These are phyloP conservation scores for Acanthosepion pharaonis DNA, from an alignment of 2,888 invertebrate genomes.

Conservation along the genomic window DNA sequence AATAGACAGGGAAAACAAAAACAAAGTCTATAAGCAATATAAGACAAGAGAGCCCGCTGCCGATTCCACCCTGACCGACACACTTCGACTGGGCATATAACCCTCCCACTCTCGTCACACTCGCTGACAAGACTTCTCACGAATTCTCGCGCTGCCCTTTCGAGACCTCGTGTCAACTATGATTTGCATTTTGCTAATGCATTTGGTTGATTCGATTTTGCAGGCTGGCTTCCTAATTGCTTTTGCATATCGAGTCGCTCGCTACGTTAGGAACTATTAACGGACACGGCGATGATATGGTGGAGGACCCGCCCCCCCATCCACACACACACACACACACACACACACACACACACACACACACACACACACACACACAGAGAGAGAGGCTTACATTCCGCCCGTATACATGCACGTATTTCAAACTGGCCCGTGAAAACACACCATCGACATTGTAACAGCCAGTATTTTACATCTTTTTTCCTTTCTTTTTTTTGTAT, in stretches of 20 bases:
- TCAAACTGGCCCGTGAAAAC: background rate
- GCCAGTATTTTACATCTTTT: background rate
- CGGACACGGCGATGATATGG: background rate
- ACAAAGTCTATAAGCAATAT: background rate
- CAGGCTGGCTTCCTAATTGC: slow-evolving; percentile 13
- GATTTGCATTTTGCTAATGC: slow-evolving; percentile 39
- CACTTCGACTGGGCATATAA: background rate
- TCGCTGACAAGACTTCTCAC: slow-evolving; percentile 13
- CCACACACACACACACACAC: too few species aligned
- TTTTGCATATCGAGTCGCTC: slow-evolving; percentile 38
- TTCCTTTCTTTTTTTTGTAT: background rate
- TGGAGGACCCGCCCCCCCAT: background rate
- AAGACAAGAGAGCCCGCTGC: background rate
- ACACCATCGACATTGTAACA: background rate
- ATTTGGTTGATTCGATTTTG: slow-evolving; percentile 39
- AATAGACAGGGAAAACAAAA: background rate
- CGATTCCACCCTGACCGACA: background rate
- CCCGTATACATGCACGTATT: background rate
- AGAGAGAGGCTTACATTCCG: background rate
- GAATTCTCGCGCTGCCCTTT: background rate
- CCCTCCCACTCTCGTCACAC: background rate
- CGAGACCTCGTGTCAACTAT: slow-evolving; percentile 35
- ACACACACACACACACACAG: background rate
- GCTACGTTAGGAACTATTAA: slow-evolving; percentile 33
- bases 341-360: background rate